Evolutionary conservation across 37 sponge, comb jelly and placozoan species (phyloP).

Genomic region (Chondrosia reniformis): DNA sequence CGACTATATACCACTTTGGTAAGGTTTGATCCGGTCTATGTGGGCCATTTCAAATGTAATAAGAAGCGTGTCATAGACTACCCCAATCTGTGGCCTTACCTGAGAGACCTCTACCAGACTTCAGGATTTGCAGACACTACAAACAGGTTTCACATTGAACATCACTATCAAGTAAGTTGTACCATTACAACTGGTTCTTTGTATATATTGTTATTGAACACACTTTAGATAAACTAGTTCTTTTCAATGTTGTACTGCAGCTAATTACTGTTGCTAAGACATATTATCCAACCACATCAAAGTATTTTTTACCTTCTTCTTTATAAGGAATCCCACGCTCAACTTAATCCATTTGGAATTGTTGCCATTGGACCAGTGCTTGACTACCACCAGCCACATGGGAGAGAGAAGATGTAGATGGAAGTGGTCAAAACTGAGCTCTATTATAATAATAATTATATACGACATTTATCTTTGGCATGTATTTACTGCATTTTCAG

Average conservation of each 20-base stretch:
- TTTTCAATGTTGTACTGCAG: too few species aligned
- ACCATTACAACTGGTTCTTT: neutral
- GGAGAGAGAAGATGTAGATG: conserved; percentile 57
- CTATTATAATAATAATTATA: neutral
- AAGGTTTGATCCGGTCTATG: conserved; percentile 89
- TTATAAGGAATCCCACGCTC: neutral
- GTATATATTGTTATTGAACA: neutral
- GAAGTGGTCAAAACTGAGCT: neutral
- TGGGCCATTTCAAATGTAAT: conserved; percentile 95
- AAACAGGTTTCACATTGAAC: conserved; percentile 69
- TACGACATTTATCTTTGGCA: neutral
- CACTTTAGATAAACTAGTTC: neutral
- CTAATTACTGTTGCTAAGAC: too few species aligned
- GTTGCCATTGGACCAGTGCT: conserved; percentile 88
- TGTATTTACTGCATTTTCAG: neutral
- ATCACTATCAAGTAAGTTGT: conserved; percentile 74
- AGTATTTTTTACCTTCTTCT: too few species aligned
- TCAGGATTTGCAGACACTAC: conserved; percentile 79
- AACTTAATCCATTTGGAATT: conserved; percentile 60
- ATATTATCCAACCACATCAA: too few species aligned
- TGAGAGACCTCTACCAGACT: conserved; percentile 88
- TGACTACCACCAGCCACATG: conserved; percentile 74
- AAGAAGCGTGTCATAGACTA: conserved; percentile 86
- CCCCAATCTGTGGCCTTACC: conserved; percentile 84
- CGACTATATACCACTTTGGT: conserved; percentile 85